phyloP scores from a whole-genome alignment of 37 sponge, comb jelly and placozoan genomes.

The Tethya wilhelma region DNA sequence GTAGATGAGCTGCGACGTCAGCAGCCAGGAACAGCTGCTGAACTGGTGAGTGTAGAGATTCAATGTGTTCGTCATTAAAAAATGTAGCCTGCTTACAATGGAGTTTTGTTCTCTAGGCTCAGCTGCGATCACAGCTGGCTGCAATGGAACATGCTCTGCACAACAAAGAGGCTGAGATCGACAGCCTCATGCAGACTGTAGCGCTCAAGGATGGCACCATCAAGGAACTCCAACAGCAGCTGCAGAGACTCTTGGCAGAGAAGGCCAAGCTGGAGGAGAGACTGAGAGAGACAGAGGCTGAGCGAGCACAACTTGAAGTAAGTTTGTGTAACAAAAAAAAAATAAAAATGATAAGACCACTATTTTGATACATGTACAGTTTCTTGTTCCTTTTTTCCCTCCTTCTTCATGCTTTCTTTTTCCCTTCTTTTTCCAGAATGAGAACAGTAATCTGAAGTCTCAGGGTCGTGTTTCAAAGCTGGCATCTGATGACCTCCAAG shows the following conservation, averaged over 20 bases:
- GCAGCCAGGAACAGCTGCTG: slow-evolving; percentile 5
- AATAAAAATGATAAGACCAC: background rate
- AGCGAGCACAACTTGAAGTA: slow-evolving; percentile 13
- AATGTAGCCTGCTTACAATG: background rate
- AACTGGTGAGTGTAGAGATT: slow-evolving; percentile 24
- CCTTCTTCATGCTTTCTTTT: too few relatives aligned
- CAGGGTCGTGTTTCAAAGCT: slow-evolving; percentile 29
- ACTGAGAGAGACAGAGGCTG: slow-evolving; percentile 11
- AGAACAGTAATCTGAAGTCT: slow-evolving; percentile 27
- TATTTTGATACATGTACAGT: too few relatives aligned
- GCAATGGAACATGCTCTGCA: slow-evolving; percentile 34
- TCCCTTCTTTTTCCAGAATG: background rate
- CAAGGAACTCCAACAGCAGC: slow-evolving; percentile 43
- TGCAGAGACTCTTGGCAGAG: slow-evolving; percentile 26
- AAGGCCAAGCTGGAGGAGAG: slow-evolving; percentile 24
- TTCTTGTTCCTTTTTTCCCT: too few relatives aligned
- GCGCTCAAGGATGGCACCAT: slow-evolving; percentile 28
- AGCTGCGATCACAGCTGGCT: slow-evolving; percentile 37
- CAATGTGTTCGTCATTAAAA: background rate
- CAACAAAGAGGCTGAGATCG: slow-evolving; percentile 59
- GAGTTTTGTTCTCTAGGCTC: slow-evolving; percentile 17
- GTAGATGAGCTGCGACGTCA: slow-evolving; percentile 37
- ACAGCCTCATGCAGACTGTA: slow-evolving; percentile 42
- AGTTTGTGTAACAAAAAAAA: background rate
- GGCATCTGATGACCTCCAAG: slow-evolving; percentile 34